These are phyloP conservation scores for Pseudopleuronectes americanus DNA, from an alignment of 2,797 vertebrate genomes.

Conservation along the genomic window DNA sequence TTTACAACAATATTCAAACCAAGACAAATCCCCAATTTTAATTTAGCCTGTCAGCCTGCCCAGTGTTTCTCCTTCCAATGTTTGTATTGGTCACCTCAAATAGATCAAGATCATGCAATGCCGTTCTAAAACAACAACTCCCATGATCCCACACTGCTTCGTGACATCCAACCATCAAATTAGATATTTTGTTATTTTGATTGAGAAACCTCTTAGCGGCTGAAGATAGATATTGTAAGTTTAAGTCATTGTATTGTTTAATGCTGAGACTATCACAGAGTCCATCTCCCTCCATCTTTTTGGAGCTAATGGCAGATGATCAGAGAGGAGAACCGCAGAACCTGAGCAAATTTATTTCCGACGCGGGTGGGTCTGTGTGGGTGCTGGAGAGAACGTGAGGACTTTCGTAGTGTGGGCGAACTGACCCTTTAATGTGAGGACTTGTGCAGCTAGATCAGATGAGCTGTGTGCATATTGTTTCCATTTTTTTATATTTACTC, in stretches of 20 bases:
- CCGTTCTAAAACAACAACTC: no score
- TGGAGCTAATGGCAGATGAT: background rate
- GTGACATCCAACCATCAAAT: no score
- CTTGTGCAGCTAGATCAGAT: constrained; percentile 5
- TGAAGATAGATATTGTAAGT: no score
- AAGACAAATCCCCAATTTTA: no score
- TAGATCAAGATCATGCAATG: no score
- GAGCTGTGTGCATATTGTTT: background rate
- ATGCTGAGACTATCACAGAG: background rate
- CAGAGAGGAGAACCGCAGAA: background rate
- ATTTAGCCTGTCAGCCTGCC: no score
- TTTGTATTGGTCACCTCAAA: no score
- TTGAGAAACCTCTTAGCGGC: no score
- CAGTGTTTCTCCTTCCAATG: no score
- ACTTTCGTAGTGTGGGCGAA: constrained; percentile 2
- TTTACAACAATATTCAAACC: no score
- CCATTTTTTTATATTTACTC: constrained; percentile 1
- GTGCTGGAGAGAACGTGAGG: background rate
- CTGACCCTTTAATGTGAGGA: background rate
- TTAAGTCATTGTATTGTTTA: background rate
- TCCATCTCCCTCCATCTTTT: background rate
- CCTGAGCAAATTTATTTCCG: constrained; percentile 2
- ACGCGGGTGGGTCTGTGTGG: background rate
- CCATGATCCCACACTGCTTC: no score
- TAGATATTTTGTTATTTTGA: no score